Conservation (phyloP, 2,888 invertebrate genomes). For the Smittia sp. region DNA sequence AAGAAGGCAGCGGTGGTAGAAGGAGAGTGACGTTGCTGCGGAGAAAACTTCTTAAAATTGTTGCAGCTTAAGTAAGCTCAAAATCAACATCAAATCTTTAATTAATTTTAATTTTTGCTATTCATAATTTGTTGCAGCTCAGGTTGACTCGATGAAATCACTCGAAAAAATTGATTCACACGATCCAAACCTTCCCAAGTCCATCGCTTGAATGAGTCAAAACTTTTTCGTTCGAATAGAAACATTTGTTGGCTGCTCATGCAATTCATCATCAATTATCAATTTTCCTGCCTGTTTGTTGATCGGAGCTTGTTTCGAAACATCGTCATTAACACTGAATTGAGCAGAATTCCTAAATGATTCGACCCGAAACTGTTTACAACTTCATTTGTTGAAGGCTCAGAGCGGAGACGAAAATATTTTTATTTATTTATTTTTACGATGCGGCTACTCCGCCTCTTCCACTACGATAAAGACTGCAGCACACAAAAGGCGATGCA, state of each 20-base stretch:
- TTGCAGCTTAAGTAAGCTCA: no score
- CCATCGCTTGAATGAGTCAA: no score
- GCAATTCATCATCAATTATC: slow-evolving; percentile 41
- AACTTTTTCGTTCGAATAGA: neutral
- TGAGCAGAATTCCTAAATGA: neutral
- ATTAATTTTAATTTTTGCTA: no score
- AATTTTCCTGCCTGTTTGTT: neutral
- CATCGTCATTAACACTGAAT: slow-evolving; percentile 2
- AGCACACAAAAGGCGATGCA: neutral
- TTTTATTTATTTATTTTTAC: slow-evolving; percentile 41
- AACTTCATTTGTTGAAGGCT: slow-evolving; percentile 14
- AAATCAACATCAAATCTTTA: no score
- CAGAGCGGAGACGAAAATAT: slow-evolving; percentile 11
- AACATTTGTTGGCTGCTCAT: slow-evolving; percentile 40
- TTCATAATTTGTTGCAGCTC: no score
- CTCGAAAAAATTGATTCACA: no score
- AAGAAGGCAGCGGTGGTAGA: no score
- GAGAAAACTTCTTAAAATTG: no score
- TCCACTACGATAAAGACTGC: slow-evolving; percentile 7
- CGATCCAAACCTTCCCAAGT: no score
- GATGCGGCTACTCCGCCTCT: slow-evolving; percentile 38
- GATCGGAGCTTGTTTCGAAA: slow-evolving; percentile 7
- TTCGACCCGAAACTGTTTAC: slow-evolving; percentile 8
- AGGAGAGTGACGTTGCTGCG: no score
- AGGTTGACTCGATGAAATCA: no score